A percentile compares a stretch with the other conserved stretches of the same genome.
These are phyloP conservation scores for Lasioglossum oenotherae DNA, from an alignment of 2,888 invertebrate species.

Conservation along the genomic window DNA sequence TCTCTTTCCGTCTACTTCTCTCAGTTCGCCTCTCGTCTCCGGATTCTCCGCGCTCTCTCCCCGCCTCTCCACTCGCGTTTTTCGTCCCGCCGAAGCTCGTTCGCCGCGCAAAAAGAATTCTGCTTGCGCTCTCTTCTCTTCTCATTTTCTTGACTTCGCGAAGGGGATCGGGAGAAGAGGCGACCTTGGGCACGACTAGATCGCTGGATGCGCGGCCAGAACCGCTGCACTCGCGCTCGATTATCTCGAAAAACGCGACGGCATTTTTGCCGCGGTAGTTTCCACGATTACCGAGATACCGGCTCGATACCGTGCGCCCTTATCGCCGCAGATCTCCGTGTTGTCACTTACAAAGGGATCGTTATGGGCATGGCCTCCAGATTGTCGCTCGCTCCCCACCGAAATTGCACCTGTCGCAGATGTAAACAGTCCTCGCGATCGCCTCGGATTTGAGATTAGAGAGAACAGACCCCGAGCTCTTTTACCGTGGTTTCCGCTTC, in stretches of 20 bases:
- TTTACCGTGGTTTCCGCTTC: neutral
- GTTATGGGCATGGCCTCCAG: conserved; percentile 39
- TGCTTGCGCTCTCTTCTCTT: neutral
- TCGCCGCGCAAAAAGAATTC: conserved; percentile 5
- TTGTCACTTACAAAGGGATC: conserved; percentile 50
- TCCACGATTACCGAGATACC: neutral
- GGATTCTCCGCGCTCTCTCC: neutral
- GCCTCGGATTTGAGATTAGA: conserved; percentile 2
- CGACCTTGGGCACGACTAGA: conserved; percentile 23
- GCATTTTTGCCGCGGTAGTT: neutral
- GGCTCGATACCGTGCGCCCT: neutral
- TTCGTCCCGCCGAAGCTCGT: neutral
- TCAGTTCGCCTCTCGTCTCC: conserved; percentile 7
- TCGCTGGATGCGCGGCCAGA: neutral
- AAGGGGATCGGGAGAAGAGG: neutral
- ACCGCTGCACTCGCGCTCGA: neutral
- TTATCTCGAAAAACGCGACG: neutral
- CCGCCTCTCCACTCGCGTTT: neutral
- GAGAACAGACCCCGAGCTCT: neutral
- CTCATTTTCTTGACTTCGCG: neutral
- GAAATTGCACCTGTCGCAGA: conserved; percentile 63
- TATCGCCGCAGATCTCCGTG: conserved; percentile 41
- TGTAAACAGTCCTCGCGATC: conserved; percentile 42
- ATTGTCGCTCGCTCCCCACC: conserved; percentile 33
- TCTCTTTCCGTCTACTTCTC: neutral